phyloP scores from a whole-genome alignment of 2,797 vertebrate genomes.

The Lepilemur ruficaudatus region DNA sequence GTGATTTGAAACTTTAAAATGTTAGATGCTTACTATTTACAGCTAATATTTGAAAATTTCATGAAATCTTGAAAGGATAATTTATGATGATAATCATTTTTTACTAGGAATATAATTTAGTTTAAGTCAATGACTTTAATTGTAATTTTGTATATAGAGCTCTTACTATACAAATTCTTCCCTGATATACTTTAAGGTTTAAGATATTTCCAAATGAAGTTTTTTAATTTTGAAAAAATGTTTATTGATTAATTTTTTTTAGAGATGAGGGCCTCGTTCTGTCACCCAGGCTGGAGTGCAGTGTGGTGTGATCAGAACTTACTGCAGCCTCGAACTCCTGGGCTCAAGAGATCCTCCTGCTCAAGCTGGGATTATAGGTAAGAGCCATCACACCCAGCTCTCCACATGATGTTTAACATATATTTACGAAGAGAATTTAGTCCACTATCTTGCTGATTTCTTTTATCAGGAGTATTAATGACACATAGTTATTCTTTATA shows the following conservation, averaged over 20 bases:
- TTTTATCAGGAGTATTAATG: background rate
- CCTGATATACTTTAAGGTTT: background rate
- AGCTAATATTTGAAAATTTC: constrained; percentile 11
- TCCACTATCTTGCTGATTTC: background rate
- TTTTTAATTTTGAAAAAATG: background rate
- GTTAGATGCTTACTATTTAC: background rate
- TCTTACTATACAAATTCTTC: background rate
- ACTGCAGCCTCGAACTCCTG: too few species aligned
- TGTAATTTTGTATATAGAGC: background rate
- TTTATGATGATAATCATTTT: background rate
- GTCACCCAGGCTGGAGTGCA: too few species aligned
- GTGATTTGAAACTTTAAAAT: background rate
- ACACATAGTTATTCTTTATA: constrained; percentile 4
- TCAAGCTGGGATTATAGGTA: too few species aligned
- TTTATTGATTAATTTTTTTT: too few species aligned
- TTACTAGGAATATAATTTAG: constrained; percentile 1
- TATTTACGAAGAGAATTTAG: constrained; percentile 22
- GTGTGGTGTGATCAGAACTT: too few species aligned
- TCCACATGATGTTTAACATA: constrained; percentile 8
- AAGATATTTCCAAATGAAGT: background rate
- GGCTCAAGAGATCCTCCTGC: too few species aligned
- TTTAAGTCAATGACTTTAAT: constrained; percentile 15
- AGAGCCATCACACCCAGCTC: too few species aligned
- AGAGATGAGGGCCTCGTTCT: too few species aligned
- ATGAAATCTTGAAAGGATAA: background rate